Percentiles rank a stretch among this genome's conserved stretches.
These are phyloP conservation scores for Drosophila malerkotliana DNA, from an alignment of 1,140 invertebrate species.

Conservation along the genomic window DNA sequence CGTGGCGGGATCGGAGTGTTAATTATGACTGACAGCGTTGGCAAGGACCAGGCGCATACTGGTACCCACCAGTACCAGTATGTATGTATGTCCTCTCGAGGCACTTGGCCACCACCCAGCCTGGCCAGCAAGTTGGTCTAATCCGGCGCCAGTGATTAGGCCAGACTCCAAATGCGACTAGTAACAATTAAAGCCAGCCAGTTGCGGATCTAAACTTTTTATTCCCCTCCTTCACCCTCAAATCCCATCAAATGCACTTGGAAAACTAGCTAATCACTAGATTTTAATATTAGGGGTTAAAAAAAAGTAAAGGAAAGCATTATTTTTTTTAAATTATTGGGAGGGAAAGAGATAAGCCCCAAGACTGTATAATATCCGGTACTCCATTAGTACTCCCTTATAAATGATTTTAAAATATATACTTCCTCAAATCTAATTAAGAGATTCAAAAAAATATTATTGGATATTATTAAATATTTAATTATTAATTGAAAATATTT, in stretches of 20 bases:
- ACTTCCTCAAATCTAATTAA: no score
- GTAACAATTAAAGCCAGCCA: conserved; percentile 76
- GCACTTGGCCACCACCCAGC: conserved; percentile 13
- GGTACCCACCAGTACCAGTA: conserved; percentile 25
- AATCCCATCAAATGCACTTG: conserved; percentile 12
- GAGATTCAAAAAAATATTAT: no score
- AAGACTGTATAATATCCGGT: no score
- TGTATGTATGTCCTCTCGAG: conserved; percentile 43
- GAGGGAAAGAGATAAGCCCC: no score
- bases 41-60: conserved; percentile 21
- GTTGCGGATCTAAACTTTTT: conserved; percentile 33
- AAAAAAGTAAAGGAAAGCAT: no score
- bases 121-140: conserved; percentile 33
- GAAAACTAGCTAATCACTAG: not conserved
- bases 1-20: conserved; percentile 21
- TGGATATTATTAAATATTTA: no score
- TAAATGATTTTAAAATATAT: no score
- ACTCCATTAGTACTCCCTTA: no score
- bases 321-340: no score
- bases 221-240: not conserved
- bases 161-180: conserved; percentile 67
- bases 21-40: conserved; percentile 73
- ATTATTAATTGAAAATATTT: no score
- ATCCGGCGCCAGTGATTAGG: conserved; percentile 74
- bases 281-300: no score